These are phyloP conservation scores for Ploceus nigricollis DNA, from an alignment of 2,113 vertebrate species.

Conservation along the genomic window DNA sequence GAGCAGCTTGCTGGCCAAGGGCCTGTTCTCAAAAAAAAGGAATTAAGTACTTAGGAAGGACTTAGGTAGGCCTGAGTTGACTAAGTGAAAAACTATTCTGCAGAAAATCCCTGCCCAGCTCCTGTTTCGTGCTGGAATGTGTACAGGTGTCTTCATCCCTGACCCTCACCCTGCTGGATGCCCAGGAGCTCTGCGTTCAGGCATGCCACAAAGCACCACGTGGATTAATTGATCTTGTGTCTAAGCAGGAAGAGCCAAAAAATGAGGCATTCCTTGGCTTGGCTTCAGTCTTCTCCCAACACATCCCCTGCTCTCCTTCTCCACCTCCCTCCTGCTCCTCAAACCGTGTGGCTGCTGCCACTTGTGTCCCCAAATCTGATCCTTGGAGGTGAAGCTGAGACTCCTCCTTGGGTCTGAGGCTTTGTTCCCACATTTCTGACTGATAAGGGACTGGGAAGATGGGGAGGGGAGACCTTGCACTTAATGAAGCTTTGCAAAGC, in stretches of 20 bases:
- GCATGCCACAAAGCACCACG: neutral
- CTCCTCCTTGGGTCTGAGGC: accelerated
- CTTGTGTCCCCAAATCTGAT: neutral
- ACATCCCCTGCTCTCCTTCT: neutral
- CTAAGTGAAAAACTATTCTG: slow-evolving; percentile 3
- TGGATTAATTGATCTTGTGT: neutral
- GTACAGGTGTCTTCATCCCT: neutral
- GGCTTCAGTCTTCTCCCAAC: neutral
- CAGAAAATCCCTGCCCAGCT: slow-evolving; percentile 15
- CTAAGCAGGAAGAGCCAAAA: neutral
- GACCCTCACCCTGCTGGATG: neutral
- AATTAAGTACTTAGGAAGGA: slow-evolving; percentile 42
- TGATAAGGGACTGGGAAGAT: neutral
- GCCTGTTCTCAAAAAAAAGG: neutral
- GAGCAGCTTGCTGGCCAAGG: neutral
- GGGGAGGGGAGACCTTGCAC: neutral
- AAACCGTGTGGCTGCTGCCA: neutral
- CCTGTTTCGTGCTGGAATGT: neutral
- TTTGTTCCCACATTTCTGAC: neutral
- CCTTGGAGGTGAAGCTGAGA: neutral
- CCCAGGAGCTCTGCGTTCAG: neutral
- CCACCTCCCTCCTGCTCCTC: neutral
- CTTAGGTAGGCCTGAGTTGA: slow-evolving; percentile 30
- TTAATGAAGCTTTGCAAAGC: neutral
- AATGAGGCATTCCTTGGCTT: neutral